Evolutionary conservation across 1,140 invertebrate species (phyloP).

Genomic region (Ephestia elutella): DNA sequence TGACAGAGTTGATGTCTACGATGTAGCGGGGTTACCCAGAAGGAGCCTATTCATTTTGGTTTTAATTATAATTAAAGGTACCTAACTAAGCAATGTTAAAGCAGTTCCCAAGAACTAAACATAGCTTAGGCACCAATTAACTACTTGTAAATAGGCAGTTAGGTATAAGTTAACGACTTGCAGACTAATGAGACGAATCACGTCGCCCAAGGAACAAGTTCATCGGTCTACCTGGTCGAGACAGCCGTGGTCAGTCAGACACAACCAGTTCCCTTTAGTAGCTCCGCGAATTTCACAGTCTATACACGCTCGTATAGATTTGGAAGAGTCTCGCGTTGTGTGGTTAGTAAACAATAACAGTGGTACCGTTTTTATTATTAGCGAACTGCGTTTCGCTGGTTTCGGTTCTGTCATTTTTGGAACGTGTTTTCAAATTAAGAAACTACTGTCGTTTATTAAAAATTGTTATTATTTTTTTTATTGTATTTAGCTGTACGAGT

Average conservation of each 20-base stretch:
- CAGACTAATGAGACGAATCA: neutral
- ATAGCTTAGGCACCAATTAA: no score
- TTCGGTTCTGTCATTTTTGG: neutral
- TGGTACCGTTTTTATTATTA: neutral
- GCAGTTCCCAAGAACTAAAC: no score
- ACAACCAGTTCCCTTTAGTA: neutral
- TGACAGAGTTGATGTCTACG: no score
- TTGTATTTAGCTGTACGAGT: no score
- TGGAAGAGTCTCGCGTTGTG: neutral
- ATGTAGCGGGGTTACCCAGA: no score
- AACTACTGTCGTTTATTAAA: no score
- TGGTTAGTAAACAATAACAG: neutral
- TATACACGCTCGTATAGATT: neutral
- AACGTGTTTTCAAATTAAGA: neutral
- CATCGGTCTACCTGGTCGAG: neutral
- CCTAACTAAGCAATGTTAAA: no score
- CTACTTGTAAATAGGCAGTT: no score
- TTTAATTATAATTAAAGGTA: no score
- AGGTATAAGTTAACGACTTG: neutral
- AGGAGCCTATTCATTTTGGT: no score
- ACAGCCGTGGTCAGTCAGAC: neutral
- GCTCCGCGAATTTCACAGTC: neutral
- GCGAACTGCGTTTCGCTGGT: no score
- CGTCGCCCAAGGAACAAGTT: neutral
- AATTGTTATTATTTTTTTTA: neutral